phyloP scores from a whole-genome alignment of 2,113 vertebrate genomes.

The Rhagologus leucostigma region DNA sequence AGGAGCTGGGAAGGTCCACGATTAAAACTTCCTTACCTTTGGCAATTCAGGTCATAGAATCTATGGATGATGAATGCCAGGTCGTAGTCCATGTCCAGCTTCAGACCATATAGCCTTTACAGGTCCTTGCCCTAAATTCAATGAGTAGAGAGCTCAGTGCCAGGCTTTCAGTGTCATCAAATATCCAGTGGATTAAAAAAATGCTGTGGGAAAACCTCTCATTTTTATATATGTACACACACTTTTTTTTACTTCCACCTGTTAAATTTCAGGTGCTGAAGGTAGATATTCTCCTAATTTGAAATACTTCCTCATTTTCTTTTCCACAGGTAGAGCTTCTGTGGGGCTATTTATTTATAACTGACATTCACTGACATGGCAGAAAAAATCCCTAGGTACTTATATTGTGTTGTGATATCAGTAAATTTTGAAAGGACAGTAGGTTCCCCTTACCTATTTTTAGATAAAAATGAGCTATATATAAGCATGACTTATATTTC shows the following conservation, averaged over 20 bases:
- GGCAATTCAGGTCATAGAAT: neutral
- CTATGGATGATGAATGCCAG: neutral
- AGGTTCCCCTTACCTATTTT: neutral
- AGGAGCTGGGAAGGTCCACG: neutral
- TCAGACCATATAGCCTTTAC: neutral
- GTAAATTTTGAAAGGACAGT: neutral
- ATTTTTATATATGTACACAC: neutral
- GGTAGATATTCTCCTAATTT: neutral
- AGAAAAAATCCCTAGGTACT: neutral
- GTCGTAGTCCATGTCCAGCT: neutral
- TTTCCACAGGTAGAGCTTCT: neutral
- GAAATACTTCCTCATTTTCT: neutral
- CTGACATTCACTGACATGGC: neutral
- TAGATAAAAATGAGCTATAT: neutral
- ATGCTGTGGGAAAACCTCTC: rapidly evolving
- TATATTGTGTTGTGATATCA: neutral
- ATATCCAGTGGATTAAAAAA: neutral
- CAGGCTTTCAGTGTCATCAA: neutral
- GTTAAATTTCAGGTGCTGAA: neutral
- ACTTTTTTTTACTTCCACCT: neutral
- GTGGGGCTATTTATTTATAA: neutral
- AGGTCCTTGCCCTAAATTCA: neutral
- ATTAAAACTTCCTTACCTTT: neutral
- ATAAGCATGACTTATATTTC: neutral
- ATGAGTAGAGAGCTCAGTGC: neutral